Conservation (phyloP, 2,888 invertebrate species). For the Lissocephala sabroskyi region DNA sequence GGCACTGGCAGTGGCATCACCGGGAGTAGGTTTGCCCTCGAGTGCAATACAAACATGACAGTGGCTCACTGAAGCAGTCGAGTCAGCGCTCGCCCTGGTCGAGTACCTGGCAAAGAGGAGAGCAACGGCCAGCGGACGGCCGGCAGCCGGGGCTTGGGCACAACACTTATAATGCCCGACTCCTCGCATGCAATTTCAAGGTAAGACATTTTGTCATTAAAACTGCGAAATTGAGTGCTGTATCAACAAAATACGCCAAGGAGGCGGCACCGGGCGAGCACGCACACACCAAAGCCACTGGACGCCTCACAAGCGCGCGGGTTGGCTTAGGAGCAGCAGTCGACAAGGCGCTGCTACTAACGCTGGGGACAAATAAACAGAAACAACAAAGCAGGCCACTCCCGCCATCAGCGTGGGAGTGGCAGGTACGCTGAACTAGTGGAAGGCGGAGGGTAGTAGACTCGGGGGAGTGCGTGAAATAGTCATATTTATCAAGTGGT, state of each 20-base stretch:
- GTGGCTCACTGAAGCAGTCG: conserved; percentile 21
- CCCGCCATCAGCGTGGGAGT: no score
- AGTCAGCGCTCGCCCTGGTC: conserved; percentile 13
- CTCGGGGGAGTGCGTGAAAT: conserved; percentile 35
- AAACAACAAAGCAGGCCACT: conserved; percentile 1
- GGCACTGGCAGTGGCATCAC: conserved; percentile 1
- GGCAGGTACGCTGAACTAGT: no score
- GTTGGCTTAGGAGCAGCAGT: no score
- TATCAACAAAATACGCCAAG: conserved; percentile 50
- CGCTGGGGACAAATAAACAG: conserved; percentile 56
- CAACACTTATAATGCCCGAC: conserved; percentile 35
- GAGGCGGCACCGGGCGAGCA: neutral
- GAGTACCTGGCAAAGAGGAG: neutral
- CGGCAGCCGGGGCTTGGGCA: neutral
- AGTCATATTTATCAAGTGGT: conserved; percentile 57
- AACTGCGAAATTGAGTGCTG: conserved; percentile 64
- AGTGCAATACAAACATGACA: conserved; percentile 58
- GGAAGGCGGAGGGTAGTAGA: neutral
- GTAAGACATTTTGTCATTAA: conserved; percentile 63
- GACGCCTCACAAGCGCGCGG: no score
- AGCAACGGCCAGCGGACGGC: no score
- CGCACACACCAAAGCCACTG: no score
- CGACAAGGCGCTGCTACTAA: conserved; percentile 49
- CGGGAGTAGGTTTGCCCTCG: conserved; percentile 42
- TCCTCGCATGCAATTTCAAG: conserved; percentile 51